Percentiles rank a stretch among this genome's conserved stretches.
phyloP scores from a whole-genome alignment of 1,140 invertebrate species.

The Macrobrachium rosenbergii region DNA sequence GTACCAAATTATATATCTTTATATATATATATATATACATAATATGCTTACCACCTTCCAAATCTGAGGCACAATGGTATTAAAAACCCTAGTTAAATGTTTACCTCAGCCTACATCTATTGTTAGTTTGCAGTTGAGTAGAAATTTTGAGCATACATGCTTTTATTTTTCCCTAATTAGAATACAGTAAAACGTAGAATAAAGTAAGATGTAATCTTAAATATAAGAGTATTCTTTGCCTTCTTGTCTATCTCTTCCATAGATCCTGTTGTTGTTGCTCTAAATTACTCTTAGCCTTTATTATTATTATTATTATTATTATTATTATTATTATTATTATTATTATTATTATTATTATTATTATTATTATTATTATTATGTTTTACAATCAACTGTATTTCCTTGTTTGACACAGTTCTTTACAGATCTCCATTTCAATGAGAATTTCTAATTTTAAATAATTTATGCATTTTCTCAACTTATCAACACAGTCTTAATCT shows the following conservation, averaged over 20 bases:
- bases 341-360: background rate
- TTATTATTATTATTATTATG: background rate
- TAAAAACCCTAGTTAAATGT: background rate
- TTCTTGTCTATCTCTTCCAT: background rate
- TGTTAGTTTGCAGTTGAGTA: background rate
- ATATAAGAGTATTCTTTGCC: background rate
- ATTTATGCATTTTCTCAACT: too few relatives aligned
- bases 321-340: background rate
- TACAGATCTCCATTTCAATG: too few relatives aligned
- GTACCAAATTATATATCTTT: constrained; percentile 8
- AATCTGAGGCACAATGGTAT: constrained; percentile 51
- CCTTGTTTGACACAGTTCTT: too few relatives aligned
- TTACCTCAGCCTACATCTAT: background rate
- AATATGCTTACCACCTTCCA: constrained; percentile 56
- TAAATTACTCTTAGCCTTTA: background rate
- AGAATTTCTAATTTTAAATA: too few relatives aligned
- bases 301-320: background rate
- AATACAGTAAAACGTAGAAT: too few relatives aligned
- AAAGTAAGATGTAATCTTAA: background rate
- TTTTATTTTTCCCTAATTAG: too few relatives aligned
- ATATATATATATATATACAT: constrained; percentile 35
- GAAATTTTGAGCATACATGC: too few relatives aligned
- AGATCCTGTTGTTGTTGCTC: background rate
- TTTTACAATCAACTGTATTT: too few relatives aligned
- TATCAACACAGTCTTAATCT: too few relatives aligned